A percentile compares a stretch with the other conserved stretches of the same genome.
Conservation (phyloP, 2,113 vertebrate genomes). For the Triplophysa tibetana region DNA sequence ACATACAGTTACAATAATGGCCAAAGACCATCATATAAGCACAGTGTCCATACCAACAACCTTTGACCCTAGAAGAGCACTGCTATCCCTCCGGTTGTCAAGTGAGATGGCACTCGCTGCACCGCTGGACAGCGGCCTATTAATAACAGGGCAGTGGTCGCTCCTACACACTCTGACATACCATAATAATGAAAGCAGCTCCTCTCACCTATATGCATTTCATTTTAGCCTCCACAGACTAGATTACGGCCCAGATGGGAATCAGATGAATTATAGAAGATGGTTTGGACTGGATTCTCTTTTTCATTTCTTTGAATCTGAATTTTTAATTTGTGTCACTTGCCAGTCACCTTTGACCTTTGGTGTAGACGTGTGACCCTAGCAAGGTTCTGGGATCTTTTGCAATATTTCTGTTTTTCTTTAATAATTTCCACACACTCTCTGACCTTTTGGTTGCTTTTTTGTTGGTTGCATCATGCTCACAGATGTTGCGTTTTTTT, state of each 20-base stretch:
- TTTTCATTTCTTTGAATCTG: background rate
- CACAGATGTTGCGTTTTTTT: background rate
- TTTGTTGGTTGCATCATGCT: background rate
- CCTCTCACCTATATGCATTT: background rate
- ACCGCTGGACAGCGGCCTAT: conserved; percentile 13
- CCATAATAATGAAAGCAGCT: conserved; percentile 11
- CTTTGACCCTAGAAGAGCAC: conserved; percentile 25
- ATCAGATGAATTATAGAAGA: conserved; percentile 31
- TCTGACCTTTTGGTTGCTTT: background rate
- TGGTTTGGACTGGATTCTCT: conserved; percentile 4
- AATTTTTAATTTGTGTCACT: background rate
- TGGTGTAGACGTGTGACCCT: background rate
- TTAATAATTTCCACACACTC: background rate
- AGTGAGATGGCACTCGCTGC: background rate
- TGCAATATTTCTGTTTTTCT: conserved; percentile 3
- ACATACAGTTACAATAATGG: conserved; percentile 9
- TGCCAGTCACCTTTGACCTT: conserved; percentile 3
- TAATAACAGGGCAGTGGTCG: conserved; percentile 36
- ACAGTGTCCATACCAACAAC: conserved; percentile 28
- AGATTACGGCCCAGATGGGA: conserved; percentile 3
- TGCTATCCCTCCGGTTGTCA: conserved; percentile 41
- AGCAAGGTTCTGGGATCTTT: background rate
- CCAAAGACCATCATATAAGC: conserved; percentile 2
- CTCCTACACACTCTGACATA: conserved; percentile 2
- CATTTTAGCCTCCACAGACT: conserved; percentile 19